Evolutionary conservation across 2,113 vertebrate species (phyloP), one percentile per base, ranked within the genome.

Genomic region (Vanacampus margaritifer): DNA sequence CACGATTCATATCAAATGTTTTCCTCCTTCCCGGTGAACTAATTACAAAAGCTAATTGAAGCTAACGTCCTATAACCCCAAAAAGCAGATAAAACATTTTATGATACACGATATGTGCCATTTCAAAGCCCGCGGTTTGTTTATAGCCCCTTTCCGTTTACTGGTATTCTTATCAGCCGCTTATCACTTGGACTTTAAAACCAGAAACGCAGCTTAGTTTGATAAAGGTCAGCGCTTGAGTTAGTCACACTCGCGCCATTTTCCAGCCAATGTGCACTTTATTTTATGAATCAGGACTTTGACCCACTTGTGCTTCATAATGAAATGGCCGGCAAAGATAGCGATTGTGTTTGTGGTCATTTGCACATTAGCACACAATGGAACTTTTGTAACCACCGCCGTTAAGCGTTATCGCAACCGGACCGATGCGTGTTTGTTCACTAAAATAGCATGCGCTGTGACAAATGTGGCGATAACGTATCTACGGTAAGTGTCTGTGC

Each of bases 381-480:
- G 68, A 64, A 77, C 76, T 48, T 37, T 41, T 72, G 68, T 37
- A 43, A 6, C 14, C 60, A 17, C 23, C 17, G 37, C 43, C 9
- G 21, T 69, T 46, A 79, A 72, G 72, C 67, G 74, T 70, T 73
- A 83, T 78, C 46, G 11, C 71, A 63, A 76, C 62, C 56, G 60
- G 66, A 51, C 65, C 68, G 32, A 57, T 74, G 72, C 72, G 69
- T 77, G 74, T 87, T 79, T 85, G 80, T 76, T 68, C 77, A 76
- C 85, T 77, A 69, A 81, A 75, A 72, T 78, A 79, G 76, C 61
- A 66, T 56, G 62, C 57, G 21, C 68, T 63, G 43, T 79, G 80
- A 89, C 87, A 83, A 90, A 91, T 89, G 83, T 87, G 86, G 88
- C 79, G 75, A 88, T 86, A 81, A 79, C 73, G 79, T 86, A 82